Evolutionary conservation across 2,113 vertebrate species (phyloP).

Genomic region (Nanger granti): DNA sequence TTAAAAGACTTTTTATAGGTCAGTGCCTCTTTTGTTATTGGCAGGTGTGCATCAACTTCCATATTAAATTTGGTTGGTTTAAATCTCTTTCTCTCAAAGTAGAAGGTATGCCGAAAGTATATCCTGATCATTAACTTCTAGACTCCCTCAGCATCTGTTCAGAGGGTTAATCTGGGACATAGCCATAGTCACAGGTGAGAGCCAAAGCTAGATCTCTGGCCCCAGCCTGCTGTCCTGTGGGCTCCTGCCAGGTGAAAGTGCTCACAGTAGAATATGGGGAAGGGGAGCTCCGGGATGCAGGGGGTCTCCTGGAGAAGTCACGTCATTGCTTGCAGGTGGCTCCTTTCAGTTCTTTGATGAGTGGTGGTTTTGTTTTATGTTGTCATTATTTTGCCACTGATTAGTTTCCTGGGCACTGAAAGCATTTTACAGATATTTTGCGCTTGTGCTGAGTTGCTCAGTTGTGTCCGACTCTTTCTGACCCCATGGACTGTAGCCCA

Average conservation of each 20-base stretch:
- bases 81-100: not conserved
- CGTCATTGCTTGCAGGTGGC: not conserved
- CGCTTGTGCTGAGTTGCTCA: not conserved
- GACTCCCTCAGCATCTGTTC: not conserved
- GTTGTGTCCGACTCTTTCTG: not conserved
- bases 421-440: not conserved
- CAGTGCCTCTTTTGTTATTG: conserved; percentile 53
- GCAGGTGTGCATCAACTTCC: not conserved
- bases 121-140: not conserved
- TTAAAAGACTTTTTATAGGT: conserved; percentile 65
- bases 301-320: not conserved
- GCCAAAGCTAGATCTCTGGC: not conserved
- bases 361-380: not conserved
- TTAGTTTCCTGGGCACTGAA: not conserved
- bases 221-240: not conserved
- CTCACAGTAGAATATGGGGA: not conserved
- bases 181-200: not conserved
- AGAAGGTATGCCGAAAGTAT: not conserved
- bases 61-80: not conserved
- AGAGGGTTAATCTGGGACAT: not conserved
- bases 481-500: not conserved
- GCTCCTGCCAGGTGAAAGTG: not conserved
- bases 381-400: not conserved
- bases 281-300: not conserved
- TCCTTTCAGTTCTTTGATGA: not conserved